phyloP scores from a whole-genome alignment of 2,888 invertebrate genomes.

The Drosophila borealis region DNA sequence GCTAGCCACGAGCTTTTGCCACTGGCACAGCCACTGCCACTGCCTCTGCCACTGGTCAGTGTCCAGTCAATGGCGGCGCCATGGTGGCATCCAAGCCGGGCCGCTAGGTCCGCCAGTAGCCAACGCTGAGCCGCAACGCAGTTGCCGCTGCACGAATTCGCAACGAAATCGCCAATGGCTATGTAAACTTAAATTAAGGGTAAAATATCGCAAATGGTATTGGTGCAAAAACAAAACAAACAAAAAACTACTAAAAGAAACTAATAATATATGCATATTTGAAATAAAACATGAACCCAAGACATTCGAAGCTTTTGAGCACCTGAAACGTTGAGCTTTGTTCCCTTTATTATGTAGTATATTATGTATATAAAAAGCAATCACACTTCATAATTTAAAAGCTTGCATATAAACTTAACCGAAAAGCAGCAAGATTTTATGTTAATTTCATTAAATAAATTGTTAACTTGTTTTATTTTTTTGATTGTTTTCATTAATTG shows the following conservation, averaged over 20 bases:
- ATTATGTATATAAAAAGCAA: background rate
- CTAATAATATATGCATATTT: slow-evolving; percentile 14
- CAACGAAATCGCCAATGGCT: slow-evolving; percentile 65
- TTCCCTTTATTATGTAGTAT: slow-evolving; percentile 1
- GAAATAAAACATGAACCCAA: slow-evolving; percentile 14
- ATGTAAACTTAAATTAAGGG: slow-evolving; percentile 82
- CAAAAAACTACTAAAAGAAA: slow-evolving; percentile 34
- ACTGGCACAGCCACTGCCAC: slow-evolving; percentile 24
- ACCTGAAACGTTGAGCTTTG: slow-evolving; percentile 9
- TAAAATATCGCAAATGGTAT: slow-evolving; percentile 84
- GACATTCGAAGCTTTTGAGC: slow-evolving; percentile 2
- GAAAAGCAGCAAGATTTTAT: slow-evolving; percentile 49
- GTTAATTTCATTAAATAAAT: background rate
- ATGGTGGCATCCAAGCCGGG: slow-evolving; percentile 48
- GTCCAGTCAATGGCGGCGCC: slow-evolving; percentile 37
- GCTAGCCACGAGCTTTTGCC: slow-evolving; percentile 12
- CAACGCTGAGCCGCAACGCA: slow-evolving; percentile 59
- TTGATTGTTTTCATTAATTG: slow-evolving; percentile 10
- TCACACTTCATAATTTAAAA: slow-evolving; percentile 3
- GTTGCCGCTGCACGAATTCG: slow-evolving; percentile 37
- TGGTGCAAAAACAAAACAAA: slow-evolving; percentile 77
- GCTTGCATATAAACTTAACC: slow-evolving; percentile 31
- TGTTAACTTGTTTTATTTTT: background rate
- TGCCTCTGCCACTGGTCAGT: slow-evolving; percentile 33
- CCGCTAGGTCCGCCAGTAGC: slow-evolving; percentile 51